Evolutionary conservation across 2,113 vertebrate genomes (phyloP).

Genomic region (Heterotilapia buettikoferi): DNA sequence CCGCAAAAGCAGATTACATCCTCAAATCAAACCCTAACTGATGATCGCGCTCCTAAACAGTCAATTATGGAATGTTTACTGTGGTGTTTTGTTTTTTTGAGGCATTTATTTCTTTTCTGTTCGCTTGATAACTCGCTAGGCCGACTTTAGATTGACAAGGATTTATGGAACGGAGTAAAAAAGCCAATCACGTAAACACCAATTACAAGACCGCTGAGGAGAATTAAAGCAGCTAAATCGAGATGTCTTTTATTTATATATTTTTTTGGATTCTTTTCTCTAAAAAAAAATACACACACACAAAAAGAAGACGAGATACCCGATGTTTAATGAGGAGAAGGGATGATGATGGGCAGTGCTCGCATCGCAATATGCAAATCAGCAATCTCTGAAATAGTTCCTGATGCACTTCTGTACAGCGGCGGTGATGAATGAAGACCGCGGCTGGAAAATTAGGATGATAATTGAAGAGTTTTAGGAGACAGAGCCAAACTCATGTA

Average conservation of each 20-base stretch:
- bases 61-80: conserved; percentile 78
- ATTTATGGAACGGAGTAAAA: conserved; percentile 63
- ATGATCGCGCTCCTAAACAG: conserved; percentile 74
- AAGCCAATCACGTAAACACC: conserved; percentile 67
- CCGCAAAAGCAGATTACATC: conserved; percentile 73
- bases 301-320: conserved; percentile 43
- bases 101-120: conserved; percentile 60
- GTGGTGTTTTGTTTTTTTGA: neutral
- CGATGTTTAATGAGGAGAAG: conserved; percentile 60
- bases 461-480: conserved; percentile 58
- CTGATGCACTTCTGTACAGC: conserved; percentile 56
- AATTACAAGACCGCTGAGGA: conserved; percentile 61
- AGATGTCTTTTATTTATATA: conserved; percentile 15
- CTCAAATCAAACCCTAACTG: conserved; percentile 70
- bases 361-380: conserved; percentile 70
- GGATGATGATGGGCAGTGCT: conserved; percentile 69
- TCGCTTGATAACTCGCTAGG: conserved; percentile 67
- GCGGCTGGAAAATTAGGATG: conserved; percentile 40
- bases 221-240: conserved; percentile 58
- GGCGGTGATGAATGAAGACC: conserved; percentile 23
- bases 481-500: conserved; percentile 19
- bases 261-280: neutral
- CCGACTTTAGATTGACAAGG: conserved; percentile 74
- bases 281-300: conserved; percentile 25
- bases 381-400: conserved; percentile 57